Evolutionary conservation across 1,140 invertebrate genomes (phyloP).

Genomic region (Pteromalus puparum): DNA sequence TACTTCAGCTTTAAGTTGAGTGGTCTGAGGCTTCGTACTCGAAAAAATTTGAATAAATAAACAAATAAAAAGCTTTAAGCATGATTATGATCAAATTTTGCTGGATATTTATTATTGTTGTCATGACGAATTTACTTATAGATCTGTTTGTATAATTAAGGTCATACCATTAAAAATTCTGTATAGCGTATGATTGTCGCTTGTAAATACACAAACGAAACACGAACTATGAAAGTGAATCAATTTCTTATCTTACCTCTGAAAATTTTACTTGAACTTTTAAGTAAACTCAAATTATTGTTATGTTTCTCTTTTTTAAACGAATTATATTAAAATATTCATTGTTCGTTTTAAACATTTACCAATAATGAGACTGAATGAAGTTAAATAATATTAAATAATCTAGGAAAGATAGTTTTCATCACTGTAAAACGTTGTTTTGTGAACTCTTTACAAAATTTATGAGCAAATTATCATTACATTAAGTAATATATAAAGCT

Average conservation of each 20-base stretch:
- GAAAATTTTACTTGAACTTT: not conserved
- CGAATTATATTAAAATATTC: constrained; percentile 24
- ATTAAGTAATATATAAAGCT: not conserved
- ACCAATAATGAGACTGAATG: constrained; percentile 26
- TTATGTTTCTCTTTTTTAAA: constrained; percentile 10
- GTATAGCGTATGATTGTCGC: constrained; percentile 34
- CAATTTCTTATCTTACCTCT: not conserved
- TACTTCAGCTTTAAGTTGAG: constrained; percentile 18
- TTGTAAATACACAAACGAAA: constrained; percentile 49
- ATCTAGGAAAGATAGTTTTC: not conserved
- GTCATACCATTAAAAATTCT: constrained; percentile 16
- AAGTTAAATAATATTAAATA: constrained; percentile 24
- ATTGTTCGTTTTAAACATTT: constrained; percentile 33
- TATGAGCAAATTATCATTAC: not conserved
- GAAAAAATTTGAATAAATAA: not conserved
- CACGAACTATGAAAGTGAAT: constrained; percentile 28
- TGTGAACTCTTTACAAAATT: not conserved
- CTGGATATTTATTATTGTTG: constrained; percentile 45
- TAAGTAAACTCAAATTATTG: constrained; percentile 2
- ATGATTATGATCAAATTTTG: constrained; percentile 37
- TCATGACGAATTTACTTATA: constrained; percentile 51
- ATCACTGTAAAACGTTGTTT: not conserved
- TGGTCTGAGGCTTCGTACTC: constrained; percentile 10
- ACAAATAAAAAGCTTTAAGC: constrained; percentile 33
- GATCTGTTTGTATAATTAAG: constrained; percentile 48